These are phyloP conservation scores for Coendou prehensilis DNA, from an alignment of 2,797 vertebrate genomes.

Conservation along the genomic window DNA sequence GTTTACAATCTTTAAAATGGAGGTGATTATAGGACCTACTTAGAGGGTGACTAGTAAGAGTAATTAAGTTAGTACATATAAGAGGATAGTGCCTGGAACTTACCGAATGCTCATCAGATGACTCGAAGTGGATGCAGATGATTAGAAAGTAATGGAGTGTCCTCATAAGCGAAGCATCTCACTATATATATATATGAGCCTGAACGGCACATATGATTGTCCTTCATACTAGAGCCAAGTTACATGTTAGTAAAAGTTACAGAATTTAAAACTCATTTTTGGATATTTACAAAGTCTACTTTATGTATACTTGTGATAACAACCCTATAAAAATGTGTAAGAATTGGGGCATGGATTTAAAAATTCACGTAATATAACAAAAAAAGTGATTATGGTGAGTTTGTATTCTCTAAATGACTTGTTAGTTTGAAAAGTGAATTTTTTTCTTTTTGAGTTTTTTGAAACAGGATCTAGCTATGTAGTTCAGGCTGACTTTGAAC, in stretches of 20 bases:
- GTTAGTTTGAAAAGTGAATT: not conserved
- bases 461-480: not conserved
- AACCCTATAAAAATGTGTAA: conserved; percentile 7
- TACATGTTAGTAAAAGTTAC: not conserved
- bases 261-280: conserved; percentile 2
- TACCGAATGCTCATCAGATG: conserved; percentile 2
- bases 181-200: not conserved
- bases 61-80: not conserved
- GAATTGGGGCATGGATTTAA: conserved; percentile 41
- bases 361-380: not conserved
- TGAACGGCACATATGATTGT: not conserved
- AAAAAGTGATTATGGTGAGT: not conserved
- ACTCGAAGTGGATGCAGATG: not conserved
- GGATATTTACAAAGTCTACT: not conserved
- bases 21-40: not conserved
- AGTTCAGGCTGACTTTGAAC: not conserved
- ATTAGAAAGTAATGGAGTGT: not conserved
- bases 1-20: not conserved
- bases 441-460: not conserved
- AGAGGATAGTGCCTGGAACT: not conserved
- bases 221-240: not conserved
- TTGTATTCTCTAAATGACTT: conserved; percentile 25
- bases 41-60: not conserved
- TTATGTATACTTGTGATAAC: not conserved
- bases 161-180: not conserved